These are phyloP conservation scores for Talpa occidentalis DNA, from an alignment of 2,113 vertebrate genomes.

Conservation along the genomic window DNA sequence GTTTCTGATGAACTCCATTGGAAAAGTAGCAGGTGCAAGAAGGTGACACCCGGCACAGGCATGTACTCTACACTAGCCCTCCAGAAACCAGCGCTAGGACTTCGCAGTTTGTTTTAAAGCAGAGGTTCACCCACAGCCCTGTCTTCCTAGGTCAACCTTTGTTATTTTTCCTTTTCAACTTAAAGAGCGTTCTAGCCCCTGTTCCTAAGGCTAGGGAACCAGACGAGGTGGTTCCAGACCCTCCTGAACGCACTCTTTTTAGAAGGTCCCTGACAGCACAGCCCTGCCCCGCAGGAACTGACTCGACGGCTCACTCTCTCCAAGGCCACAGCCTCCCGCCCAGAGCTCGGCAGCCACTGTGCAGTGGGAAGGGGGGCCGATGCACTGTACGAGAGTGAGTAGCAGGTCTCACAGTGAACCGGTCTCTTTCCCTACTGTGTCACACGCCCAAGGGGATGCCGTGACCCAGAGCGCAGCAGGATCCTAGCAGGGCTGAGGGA, in stretches of 20 bases:
- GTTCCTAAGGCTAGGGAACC: neutral
- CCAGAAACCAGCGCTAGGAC: neutral
- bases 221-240: neutral
- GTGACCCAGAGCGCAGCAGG: slow-evolving; percentile 9
- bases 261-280: neutral
- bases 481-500: neutral
- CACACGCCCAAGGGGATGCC: slow-evolving; percentile 73
- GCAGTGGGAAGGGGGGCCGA: slow-evolving; percentile 96
- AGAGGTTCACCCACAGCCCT: neutral
- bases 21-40: neutral
- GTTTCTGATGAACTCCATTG: neutral
- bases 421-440: slow-evolving; percentile 97
- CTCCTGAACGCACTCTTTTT: neutral
- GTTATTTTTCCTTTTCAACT: neutral
- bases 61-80: neutral
- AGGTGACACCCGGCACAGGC: neutral
- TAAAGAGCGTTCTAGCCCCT: neutral
- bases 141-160: neutral
- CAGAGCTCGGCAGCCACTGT: slow-evolving; percentile 42
- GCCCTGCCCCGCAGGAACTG: neutral
- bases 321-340: neutral
- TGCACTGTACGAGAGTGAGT: slow-evolving; percentile 99
- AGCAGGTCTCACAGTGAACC: slow-evolving; percentile 99
- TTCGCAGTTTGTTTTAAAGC: slow-evolving; percentile 26
- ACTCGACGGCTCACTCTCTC: neutral